Evolutionary conservation across 2,888 invertebrate species (phyloP).

Genomic region (Papilio gigon): DNA sequence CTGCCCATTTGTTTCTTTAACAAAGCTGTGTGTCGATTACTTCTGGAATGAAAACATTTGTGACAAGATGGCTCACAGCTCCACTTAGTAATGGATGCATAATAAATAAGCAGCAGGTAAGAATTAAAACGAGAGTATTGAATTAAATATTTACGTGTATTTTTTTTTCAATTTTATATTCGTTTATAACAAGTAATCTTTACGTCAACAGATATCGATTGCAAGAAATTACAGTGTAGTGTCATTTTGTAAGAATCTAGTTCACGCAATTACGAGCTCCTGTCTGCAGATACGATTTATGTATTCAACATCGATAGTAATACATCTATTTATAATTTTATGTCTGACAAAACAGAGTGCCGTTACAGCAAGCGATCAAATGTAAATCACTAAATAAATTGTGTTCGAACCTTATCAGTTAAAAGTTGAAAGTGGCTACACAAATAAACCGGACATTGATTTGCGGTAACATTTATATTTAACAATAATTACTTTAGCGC

Average conservation of each 20-base stretch:
- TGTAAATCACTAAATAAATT: conserved; percentile 61
- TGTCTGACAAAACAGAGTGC: conserved; percentile 60
- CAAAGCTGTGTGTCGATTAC: background rate
- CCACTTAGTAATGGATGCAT: background rate
- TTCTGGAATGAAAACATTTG: background rate
- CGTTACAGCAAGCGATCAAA: conserved; percentile 62
- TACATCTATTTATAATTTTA: conserved; percentile 56
- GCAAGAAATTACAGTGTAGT: conserved; percentile 64
- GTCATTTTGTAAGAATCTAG: conserved; percentile 58
- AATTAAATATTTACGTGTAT: conserved; percentile 82
- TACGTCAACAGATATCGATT: conserved; percentile 69
- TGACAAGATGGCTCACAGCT: background rate
- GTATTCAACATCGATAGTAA: conserved; percentile 45
- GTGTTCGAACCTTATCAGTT: conserved; percentile 58
- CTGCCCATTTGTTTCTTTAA: background rate
- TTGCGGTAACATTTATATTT: conserved; percentile 60
- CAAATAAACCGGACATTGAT: conserved; percentile 51
- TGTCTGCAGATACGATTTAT: conserved; percentile 53
- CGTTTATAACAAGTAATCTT: conserved; percentile 74
- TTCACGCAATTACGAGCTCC: conserved; percentile 48
- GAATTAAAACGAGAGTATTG: conserved; percentile 60
- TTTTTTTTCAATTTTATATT: conserved; percentile 73
- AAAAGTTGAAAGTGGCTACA: conserved; percentile 57
- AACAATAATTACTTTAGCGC: conserved; percentile 44
- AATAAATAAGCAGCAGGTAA: conserved; percentile 9